These are phyloP conservation scores for Holothuria scabra DNA, from an alignment of 53 echinoderm and acorn worm species.

Conservation along the genomic window DNA sequence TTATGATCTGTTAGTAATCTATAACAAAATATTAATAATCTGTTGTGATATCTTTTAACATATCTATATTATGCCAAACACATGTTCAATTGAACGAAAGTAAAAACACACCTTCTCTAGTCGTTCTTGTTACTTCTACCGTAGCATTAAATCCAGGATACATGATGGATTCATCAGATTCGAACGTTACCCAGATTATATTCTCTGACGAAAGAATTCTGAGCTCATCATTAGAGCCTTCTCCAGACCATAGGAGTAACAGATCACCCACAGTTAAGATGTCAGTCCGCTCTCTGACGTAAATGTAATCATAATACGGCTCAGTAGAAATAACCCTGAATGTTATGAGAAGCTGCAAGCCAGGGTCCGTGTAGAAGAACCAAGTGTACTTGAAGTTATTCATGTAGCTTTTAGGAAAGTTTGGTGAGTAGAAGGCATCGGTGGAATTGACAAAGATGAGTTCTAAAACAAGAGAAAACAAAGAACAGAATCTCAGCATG, in stretches of 20 bases:
- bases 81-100: no score
- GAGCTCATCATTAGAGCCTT: not conserved
- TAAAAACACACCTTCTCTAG: no score
- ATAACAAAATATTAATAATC: no score
- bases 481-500: not conserved
- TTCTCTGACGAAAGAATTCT: no score
- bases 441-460: not conserved
- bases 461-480: slow-evolving; percentile 7
- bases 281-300: not conserved
- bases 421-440: not conserved
- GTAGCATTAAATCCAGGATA: no score
- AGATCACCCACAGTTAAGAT: not conserved
- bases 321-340: slow-evolving; percentile 16
- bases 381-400: not conserved
- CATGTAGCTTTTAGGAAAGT: not conserved
- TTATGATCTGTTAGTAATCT: no score
- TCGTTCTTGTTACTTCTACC: no score
- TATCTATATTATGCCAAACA: no score
- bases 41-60: no score
- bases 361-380: not conserved
- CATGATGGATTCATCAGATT: no score
- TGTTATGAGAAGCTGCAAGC: not conserved
- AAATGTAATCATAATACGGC: slow-evolving; percentile 4
- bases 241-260: slow-evolving; percentile 11
- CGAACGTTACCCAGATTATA: no score